Evolutionary conservation across 2,113 vertebrate genomes (phyloP).

Genomic region (Barbus barbus): DNA sequence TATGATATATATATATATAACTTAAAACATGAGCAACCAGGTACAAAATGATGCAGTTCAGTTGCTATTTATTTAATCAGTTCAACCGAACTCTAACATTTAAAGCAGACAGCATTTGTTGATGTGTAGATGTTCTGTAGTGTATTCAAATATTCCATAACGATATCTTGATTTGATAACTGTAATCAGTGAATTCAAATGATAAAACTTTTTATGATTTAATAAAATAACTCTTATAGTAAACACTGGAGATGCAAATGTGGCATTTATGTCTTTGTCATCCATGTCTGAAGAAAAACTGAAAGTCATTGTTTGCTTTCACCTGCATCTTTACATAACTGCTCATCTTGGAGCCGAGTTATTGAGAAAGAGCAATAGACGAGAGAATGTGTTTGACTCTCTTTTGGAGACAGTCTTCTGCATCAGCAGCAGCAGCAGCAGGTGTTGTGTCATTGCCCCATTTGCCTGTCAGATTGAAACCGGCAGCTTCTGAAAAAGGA

Average conservation of each 20-base stretch:
- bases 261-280: neutral
- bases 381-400: neutral
- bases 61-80: neutral
- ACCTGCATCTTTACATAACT: neutral
- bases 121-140: neutral
- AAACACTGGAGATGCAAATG: neutral
- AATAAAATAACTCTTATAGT: neutral
- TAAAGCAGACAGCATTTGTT: neutral
- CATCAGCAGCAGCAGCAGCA: slow-evolving; percentile 13
- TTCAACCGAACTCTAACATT: neutral
- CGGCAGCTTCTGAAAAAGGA: slow-evolving; percentile 14
- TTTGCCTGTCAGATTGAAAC: slow-evolving; percentile 40
- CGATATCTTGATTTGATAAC: neutral
- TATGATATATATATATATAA: neutral
- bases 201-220: neutral
- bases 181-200: neutral
- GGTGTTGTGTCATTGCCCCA: slow-evolving; percentile 34
- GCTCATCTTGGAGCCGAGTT: neutral
- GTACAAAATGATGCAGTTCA: too few relatives aligned
- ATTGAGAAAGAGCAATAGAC: slow-evolving; percentile 2
- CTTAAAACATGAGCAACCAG: neutral
- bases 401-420: neutral
- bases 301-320: neutral
- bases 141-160: too few relatives aligned
- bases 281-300: neutral